These are phyloP conservation scores for Panulirus ornatus DNA, from an alignment of 1,140 invertebrate species.

Conservation along the genomic window DNA sequence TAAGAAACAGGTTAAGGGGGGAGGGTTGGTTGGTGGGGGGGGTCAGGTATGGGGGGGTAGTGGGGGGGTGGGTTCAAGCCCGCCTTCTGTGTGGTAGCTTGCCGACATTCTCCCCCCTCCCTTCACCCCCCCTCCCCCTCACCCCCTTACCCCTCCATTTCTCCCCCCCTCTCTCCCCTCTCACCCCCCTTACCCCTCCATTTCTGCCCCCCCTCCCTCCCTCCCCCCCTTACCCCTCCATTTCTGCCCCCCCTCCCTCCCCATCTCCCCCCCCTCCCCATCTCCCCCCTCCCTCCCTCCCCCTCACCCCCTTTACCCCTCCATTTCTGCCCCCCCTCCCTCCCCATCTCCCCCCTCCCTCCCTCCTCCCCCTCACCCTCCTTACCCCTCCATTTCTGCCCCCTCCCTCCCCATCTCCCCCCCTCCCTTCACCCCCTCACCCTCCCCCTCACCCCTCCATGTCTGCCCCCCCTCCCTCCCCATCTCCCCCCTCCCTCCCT, in stretches of 20 bases:
- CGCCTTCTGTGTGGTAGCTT: no score
- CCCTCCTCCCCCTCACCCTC: no score
- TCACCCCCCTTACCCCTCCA: no score
- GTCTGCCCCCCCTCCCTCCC: no score
- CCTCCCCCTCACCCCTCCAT: no score
- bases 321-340: no score
- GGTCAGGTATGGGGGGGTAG: neutral
- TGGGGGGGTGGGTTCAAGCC: neutral
- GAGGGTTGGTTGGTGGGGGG: neutral
- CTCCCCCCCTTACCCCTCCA: neutral
- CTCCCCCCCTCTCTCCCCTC: neutral
- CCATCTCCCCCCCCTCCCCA: neutral
- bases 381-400: no score
- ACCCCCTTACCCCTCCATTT: neutral
- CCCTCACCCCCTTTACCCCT: neutral
- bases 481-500: no score
- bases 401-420: neutral
- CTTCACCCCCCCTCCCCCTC: neutral
- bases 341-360: neutral
- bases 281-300: neutral
- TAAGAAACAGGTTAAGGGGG: neutral
- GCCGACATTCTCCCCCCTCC: no score
- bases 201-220: neutral
- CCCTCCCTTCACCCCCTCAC: no score
- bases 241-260: no score